Conservation (phyloP, 2,113 vertebrate species). For the Benitochromis conjunctus region DNA sequence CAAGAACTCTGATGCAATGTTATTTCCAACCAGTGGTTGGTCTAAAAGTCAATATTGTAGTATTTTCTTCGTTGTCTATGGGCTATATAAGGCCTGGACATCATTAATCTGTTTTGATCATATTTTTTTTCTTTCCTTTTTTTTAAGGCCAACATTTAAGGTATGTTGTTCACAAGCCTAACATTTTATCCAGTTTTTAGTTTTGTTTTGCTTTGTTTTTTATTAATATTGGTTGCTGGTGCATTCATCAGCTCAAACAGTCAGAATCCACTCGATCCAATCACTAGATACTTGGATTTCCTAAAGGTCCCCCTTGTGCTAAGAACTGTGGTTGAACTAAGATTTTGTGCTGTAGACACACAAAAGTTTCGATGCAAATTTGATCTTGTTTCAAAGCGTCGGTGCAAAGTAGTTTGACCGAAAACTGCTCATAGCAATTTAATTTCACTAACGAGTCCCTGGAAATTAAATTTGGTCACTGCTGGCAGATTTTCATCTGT, state of each 20-base stretch:
- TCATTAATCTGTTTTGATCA: background rate
- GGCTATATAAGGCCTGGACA: background rate
- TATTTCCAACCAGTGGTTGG: background rate
- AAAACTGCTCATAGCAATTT: background rate
- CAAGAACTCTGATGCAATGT: background rate
- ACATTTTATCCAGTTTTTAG: background rate
- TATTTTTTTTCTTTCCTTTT: rapidly evolving
- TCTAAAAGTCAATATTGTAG: background rate
- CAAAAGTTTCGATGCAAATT: background rate
- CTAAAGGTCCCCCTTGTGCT: background rate
- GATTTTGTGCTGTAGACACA: background rate
- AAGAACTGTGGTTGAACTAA: background rate
- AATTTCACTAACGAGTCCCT: background rate
- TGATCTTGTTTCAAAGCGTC: background rate
- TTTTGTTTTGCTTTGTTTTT: too few relatives aligned
- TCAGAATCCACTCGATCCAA: background rate
- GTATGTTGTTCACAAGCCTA: background rate
- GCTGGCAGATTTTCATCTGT: background rate
- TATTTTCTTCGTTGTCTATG: background rate
- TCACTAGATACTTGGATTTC: background rate
- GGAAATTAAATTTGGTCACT: background rate
- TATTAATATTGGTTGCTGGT: background rate
- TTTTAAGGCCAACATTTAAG: too few relatives aligned
- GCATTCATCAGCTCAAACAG: background rate
- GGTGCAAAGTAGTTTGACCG: background rate